phyloP scores from a whole-genome alignment of 2,113 vertebrate species.

The Oxyruncus cristatus region DNA sequence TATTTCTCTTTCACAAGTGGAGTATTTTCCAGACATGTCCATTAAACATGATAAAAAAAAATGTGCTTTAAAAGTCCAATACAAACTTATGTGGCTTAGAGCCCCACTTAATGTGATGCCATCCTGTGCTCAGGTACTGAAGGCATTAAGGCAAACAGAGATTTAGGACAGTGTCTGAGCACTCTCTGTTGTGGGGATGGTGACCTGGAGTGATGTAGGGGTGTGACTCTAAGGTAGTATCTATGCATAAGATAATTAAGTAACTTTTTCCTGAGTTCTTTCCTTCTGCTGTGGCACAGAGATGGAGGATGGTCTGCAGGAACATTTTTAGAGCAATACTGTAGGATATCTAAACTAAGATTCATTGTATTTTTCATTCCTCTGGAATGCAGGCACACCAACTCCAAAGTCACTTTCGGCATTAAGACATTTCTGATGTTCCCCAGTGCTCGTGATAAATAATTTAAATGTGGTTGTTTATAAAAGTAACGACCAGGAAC shows the following conservation, averaged over 20 bases:
- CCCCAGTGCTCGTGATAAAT: background rate
- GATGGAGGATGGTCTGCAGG: background rate
- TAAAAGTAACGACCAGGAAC: background rate
- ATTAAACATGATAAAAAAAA: background rate
- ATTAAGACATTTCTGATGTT: background rate
- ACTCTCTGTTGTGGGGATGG: too few relatives aligned
- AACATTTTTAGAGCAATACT: background rate
- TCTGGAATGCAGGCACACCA: background rate
- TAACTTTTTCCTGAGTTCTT: background rate
- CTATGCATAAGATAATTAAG: background rate
- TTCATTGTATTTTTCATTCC: background rate
- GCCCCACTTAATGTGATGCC: background rate
- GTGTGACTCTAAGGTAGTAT: background rate
- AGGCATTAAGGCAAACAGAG: background rate
- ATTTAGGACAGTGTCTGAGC: background rate
- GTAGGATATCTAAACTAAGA: background rate
- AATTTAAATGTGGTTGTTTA: background rate
- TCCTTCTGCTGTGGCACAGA: background rate
- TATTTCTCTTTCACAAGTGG: background rate
- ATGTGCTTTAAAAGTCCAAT: background rate
- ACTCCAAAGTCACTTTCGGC: conserved; percentile 33
- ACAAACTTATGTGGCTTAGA: background rate
- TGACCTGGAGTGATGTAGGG: background rate
- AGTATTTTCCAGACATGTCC: background rate
- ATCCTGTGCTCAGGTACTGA: background rate